phyloP scores from a whole-genome alignment of 2,888 invertebrate genomes.

The Pharmacophagus antenor region DNA sequence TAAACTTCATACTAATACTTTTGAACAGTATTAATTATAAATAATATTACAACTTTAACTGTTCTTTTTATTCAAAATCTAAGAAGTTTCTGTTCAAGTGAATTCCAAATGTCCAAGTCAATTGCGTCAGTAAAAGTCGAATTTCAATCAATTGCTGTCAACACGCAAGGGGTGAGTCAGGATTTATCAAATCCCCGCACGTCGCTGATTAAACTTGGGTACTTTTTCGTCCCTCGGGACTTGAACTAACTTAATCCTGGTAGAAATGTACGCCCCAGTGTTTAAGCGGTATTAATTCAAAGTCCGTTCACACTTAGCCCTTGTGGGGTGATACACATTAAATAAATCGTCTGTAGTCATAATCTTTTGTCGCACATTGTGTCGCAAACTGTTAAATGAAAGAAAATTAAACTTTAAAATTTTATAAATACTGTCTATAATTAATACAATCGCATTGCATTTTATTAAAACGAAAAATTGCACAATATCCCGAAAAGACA shows the following conservation, averaged over 20 bases:
- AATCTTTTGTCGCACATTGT: too few species aligned
- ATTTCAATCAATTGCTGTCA: constrained; percentile 77
- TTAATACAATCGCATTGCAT: too few species aligned
- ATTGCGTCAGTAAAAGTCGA: constrained; percentile 45
- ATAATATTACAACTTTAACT: too few species aligned
- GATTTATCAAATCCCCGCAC: constrained; percentile 71
- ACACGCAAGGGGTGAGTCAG: constrained; percentile 68
- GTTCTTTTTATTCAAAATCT: too few species aligned
- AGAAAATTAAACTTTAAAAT: too few species aligned
- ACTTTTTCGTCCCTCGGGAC: constrained; percentile 66
- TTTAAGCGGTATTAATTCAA: constrained; percentile 70
- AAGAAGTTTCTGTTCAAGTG: background rate
- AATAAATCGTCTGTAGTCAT: constrained; percentile 1
- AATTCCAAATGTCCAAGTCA: constrained; percentile 35
- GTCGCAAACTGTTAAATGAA: too few species aligned
- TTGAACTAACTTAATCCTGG: constrained; percentile 57
- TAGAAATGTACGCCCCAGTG: constrained; percentile 63
- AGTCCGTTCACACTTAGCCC: constrained; percentile 66
- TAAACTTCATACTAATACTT: too few species aligned
- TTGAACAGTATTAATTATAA: too few species aligned
- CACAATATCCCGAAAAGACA: too few species aligned
- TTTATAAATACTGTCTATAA: too few species aligned
- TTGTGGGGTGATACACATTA: constrained; percentile 34
- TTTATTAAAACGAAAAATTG: too few species aligned
- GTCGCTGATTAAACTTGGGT: constrained; percentile 69